Conservation (phyloP, 2,797 vertebrate species). For the Mormyrus hasselquistii region DNA sequence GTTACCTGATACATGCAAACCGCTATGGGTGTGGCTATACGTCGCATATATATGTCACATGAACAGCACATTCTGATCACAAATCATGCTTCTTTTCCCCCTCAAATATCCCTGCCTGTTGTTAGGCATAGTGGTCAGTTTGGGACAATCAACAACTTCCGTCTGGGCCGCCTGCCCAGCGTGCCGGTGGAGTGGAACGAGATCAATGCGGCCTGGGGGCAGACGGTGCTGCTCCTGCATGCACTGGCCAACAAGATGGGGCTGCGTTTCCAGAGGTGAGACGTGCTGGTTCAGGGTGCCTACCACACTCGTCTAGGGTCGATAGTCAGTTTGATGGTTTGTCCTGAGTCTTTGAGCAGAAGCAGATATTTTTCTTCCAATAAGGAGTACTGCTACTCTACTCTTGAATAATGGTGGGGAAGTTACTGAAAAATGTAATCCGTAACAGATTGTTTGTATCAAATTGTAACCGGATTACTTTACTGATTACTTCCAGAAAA, state of each 20-base stretch:
- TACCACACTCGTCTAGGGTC: too few relatives aligned
- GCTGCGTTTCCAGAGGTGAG: constrained; percentile 86
- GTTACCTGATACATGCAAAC: not conserved
- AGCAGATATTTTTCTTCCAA: not conserved
- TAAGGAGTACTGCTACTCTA: not conserved
- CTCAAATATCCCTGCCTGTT: constrained; percentile 63
- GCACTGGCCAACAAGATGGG: constrained; percentile 98
- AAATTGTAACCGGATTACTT: not conserved
- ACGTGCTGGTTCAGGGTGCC: not conserved
- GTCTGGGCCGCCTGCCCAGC: constrained; percentile 89
- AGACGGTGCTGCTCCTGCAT: constrained; percentile 91
- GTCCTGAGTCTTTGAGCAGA: not conserved
- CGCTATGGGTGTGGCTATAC: not conserved
- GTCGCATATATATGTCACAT: too few relatives aligned
- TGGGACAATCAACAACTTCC: constrained; percentile 97
- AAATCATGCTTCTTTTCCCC: not conserved
- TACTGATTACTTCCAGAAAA: not conserved
- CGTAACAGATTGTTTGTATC: not conserved
- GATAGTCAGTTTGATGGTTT: too few relatives aligned
- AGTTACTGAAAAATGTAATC: not conserved
- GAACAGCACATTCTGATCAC: not conserved
- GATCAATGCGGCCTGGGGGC: constrained; percentile 97
- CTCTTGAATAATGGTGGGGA: not conserved
- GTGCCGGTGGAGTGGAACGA: constrained; percentile 98
- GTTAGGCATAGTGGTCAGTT: constrained; percentile 97